Evolutionary conservation across 2,113 vertebrate genomes (phyloP).

Genomic region (Malurus elegans): DNA sequence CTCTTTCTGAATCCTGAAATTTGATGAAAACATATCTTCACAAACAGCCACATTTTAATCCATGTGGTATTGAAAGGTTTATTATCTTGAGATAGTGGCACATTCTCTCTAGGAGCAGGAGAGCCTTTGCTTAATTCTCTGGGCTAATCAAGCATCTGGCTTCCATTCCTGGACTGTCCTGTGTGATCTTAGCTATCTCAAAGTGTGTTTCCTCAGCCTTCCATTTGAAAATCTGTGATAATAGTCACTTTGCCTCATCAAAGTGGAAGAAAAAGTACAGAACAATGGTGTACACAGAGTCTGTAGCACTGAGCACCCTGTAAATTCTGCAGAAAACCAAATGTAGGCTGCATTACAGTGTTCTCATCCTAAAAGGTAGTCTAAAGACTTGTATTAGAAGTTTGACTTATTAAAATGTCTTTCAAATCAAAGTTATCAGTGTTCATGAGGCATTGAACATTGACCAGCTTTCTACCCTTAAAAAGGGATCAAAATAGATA

Average conservation of each 20-base stretch:
- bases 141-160: neutral
- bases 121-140: neutral
- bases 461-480: neutral
- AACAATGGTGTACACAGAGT: rapidly evolving
- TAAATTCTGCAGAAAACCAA: neutral
- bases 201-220: neutral
- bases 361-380: neutral
- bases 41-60: neutral
- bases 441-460: neutral
- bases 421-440: neutral
- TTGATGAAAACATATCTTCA: neutral
- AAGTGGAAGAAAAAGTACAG: neutral
- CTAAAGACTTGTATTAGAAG: neutral
- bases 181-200: neutral
- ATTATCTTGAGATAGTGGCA: neutral
- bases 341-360: neutral
- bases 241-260: neutral
- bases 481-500: neutral
- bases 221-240: neutral
- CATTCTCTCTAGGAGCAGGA: neutral
- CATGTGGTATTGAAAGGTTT: neutral
- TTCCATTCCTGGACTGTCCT: neutral
- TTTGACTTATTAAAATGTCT: neutral
- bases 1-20: neutral
- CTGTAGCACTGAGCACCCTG: rapidly evolving